phyloP scores from a whole-genome alignment of 1,140 invertebrate species.

The Chionoecetes opilio region DNA sequence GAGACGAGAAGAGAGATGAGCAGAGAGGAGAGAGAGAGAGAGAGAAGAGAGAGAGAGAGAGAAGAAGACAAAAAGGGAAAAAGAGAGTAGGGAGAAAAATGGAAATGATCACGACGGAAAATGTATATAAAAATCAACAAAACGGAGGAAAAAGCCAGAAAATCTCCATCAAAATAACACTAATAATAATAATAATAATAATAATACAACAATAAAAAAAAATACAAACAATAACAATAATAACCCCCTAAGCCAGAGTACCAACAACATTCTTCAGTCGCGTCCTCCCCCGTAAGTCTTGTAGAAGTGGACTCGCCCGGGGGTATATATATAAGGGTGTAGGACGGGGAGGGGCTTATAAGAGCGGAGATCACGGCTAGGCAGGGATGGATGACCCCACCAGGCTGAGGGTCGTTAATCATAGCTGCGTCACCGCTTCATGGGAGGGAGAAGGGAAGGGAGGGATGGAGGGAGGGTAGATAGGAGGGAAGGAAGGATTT shows the following conservation, averaged over 20 bases:
- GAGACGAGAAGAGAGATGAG: not conserved
- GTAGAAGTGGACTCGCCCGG: not conserved
- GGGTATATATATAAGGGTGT: not conserved
- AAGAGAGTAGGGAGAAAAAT: not conserved
- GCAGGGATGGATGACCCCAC: conserved; percentile 14
- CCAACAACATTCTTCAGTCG: not conserved
- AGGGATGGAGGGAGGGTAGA: not conserved
- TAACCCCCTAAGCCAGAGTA: too few relatives aligned
- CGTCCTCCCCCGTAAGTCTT: conserved; percentile 13
- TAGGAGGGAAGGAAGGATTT: not conserved
- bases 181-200: too few relatives aligned
- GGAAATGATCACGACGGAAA: not conserved
- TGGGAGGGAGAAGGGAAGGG: not conserved
- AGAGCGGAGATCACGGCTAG: not conserved
- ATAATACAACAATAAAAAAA: too few relatives aligned
- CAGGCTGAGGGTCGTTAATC: conserved; percentile 3
- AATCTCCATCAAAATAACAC: too few relatives aligned
- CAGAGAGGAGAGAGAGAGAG: not conserved
- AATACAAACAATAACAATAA: too few relatives aligned
- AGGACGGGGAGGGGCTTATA: not conserved
- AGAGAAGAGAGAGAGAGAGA: not conserved
- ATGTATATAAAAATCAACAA: not conserved
- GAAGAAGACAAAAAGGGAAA: not conserved
- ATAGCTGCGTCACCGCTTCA: not conserved
- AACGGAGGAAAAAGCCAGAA: too few relatives aligned